Evolutionary conservation across 2,113 vertebrate genomes (phyloP), one percentile per base, ranked within the genome.

Genomic region (Ameiurus melas): DNA sequence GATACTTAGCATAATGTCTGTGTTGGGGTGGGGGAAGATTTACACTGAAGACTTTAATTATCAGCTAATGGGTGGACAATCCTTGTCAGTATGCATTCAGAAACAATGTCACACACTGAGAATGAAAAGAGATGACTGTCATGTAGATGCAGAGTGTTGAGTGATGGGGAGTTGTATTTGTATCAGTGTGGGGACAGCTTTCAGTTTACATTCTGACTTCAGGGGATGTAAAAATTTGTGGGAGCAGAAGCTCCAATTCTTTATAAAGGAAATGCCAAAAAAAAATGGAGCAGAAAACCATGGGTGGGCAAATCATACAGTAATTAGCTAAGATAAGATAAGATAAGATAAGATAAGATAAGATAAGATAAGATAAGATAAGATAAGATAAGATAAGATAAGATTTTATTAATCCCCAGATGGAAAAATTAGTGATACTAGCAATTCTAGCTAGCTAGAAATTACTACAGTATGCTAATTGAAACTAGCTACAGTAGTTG

Each of bases 31-130:
- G 79, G 89, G 80, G 89, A 81, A 22, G 84, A 77, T 71, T 79
- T 62, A 66, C 57, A 68, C 75, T 78, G 70, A 79, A 85, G 89
- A 73, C 58, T 90, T 88, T 73, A 84, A 85, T 88, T 58, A 90
- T 88, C 80, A 80, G 77, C 80, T 90, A 53, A 90, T 86, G 85
- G 87, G 80, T 73, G 89, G 80, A 81, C 84, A 88, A 86, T 88
- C 64, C 53, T 68, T 86, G 71, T 85, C 85, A 64, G 30, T 68
- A 55, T 71, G 80, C 79, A 84, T 80, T 88, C 71, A 87, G 82
- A 87, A 82, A 87, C 86, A 86, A 19, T 87, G 39, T 88, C 80
- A 70, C 70, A 71, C 55, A 78, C 71, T 58, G 53, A 27, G 36
- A 88, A 75, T 58, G 39, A 87, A n/a, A 30, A 36, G 47, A 55